phyloP scores from a whole-genome alignment of 2,888 invertebrate genomes.

The Panzeria rudis region DNA sequence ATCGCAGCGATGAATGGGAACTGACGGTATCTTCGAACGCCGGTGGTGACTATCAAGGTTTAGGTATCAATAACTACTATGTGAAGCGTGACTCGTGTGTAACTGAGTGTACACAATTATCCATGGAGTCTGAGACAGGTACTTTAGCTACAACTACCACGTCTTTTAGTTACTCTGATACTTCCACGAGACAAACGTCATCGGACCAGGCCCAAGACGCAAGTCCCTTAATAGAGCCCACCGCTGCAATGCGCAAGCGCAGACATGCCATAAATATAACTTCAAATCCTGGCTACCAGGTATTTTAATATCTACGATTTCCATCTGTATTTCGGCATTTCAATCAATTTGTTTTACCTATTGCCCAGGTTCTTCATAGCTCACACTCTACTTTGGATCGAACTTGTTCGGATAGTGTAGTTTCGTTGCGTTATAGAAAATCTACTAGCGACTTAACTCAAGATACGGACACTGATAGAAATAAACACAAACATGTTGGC shows the following conservation, averaged over 20 bases:
- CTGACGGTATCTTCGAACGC: conserved; percentile 72
- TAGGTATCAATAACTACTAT: conserved; percentile 75
- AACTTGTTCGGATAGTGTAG: conserved; percentile 83
- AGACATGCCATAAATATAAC: conserved; percentile 84
- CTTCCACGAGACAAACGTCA: conserved; percentile 63
- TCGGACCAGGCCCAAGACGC: conserved; percentile 61
- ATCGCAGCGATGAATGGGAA: conserved; percentile 78
- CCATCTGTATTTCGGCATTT: neutral
- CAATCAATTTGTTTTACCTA: neutral
- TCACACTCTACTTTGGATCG: conserved; percentile 83
- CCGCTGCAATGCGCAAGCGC: conserved; percentile 74
- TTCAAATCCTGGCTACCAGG: conserved; percentile 84
- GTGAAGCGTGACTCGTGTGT: conserved; percentile 82
- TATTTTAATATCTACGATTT: conserved; percentile 45
- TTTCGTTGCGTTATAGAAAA: conserved; percentile 86
- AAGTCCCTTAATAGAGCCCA: conserved; percentile 50
- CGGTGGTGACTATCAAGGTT: conserved; percentile 76
- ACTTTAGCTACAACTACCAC: conserved; percentile 81
- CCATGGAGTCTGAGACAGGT: conserved; percentile 81
- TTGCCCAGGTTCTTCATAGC: conserved; percentile 80
- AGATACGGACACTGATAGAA: conserved; percentile 76
- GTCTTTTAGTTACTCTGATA: conserved; percentile 79
- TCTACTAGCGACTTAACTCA: conserved; percentile 90
- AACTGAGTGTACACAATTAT: conserved; percentile 82
- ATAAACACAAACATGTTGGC: conserved; percentile 84